Evolutionary conservation across 2,888 invertebrate genomes (phyloP).

Genomic region (Pheosia tremula): DNA sequence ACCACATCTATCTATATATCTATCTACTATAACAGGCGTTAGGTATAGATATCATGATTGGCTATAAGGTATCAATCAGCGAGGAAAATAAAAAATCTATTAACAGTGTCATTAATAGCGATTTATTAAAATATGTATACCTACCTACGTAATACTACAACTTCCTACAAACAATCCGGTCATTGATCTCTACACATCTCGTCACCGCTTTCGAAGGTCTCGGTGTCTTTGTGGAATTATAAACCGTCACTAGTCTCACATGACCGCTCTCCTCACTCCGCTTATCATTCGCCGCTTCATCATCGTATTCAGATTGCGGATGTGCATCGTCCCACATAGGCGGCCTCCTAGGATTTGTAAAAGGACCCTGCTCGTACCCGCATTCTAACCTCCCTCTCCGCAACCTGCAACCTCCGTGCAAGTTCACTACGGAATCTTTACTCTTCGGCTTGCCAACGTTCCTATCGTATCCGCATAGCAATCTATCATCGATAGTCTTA

Average conservation of each 20-base stretch:
- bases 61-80: no score
- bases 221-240: neutral
- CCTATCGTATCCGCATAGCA: conserved; percentile 65
- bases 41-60: no score
- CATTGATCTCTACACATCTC: conserved; percentile 53
- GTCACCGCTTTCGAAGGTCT: conserved; percentile 18
- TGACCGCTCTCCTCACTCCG: neutral
- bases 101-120: neutral
- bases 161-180: conserved; percentile 54
- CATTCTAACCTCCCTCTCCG: conserved; percentile 68
- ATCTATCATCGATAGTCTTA: conserved; percentile 57
- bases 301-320: conserved; percentile 7
- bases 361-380: conserved; percentile 63
- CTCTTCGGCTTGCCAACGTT: conserved; percentile 51
- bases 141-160: neutral
- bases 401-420: conserved; percentile 60
- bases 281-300: neutral
- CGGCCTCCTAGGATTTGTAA: conserved; percentile 41
- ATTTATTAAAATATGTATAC: neutral
- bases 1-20: no score
- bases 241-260: neutral
- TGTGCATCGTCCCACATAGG: conserved; percentile 23
- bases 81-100: neutral
- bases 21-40: no score
- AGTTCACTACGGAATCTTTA: conserved; percentile 27